Evolutionary conservation across 1,140 invertebrate genomes (phyloP).

Genomic region (Dendrolimus kikuchii): DNA sequence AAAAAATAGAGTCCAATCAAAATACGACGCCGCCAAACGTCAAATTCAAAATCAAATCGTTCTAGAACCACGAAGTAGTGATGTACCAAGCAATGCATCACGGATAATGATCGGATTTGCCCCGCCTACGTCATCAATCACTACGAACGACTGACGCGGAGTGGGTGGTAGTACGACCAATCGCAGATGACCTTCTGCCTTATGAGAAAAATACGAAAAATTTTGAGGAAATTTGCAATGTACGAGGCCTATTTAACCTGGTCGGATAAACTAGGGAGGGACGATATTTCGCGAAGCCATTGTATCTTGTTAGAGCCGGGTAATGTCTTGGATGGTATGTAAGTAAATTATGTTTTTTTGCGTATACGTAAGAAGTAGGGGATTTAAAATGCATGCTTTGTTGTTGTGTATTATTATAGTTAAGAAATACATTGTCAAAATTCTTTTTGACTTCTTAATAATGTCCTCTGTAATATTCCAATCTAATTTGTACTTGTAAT

Average conservation of each 20-base stretch:
- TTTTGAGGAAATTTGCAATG: conserved; percentile 10
- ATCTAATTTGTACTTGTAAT: too few species aligned
- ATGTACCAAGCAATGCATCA: conserved; percentile 66
- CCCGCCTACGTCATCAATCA: conserved; percentile 69
- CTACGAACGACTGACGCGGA: conserved; percentile 50
- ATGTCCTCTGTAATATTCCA: too few species aligned
- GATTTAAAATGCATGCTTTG: conserved; percentile 4
- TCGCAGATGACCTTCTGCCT: conserved; percentile 33
- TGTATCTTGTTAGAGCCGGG: conserved; percentile 63
- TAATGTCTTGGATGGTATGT: conserved; percentile 65
- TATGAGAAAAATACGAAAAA: conserved; percentile 14
- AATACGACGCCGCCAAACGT: conserved; percentile 18
- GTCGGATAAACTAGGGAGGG: conserved; percentile 31
- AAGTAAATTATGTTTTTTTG: conserved; percentile 65
- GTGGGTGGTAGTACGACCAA: conserved; percentile 41
- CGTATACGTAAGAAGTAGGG: background rate
- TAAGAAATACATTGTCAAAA: background rate
- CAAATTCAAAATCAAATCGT: conserved; percentile 2
- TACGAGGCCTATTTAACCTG: conserved; percentile 27
- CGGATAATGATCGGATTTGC: conserved; percentile 69
- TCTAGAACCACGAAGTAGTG: conserved; percentile 28
- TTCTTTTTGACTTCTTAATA: too few species aligned
- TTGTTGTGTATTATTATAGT: conserved; percentile 7
- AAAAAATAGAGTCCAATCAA: conserved; percentile 24
- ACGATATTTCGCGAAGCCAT: conserved; percentile 53